A percentile compares a stretch with the other conserved stretches of the same genome.
Conservation (phyloP, 2,797 vertebrate genomes). For the Kryptopterus vitreolus region DNA sequence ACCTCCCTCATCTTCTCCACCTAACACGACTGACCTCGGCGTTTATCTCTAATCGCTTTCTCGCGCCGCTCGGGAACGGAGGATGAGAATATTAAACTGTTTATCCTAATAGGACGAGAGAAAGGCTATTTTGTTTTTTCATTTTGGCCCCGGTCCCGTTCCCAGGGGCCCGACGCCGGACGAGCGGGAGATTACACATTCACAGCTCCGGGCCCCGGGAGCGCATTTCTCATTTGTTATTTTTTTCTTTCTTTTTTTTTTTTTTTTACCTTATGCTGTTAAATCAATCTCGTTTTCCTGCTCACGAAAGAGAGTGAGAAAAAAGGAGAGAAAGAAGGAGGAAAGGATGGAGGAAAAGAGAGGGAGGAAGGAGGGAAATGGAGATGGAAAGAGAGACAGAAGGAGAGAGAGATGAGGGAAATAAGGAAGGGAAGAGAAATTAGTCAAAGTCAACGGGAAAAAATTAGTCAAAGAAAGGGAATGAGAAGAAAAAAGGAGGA, state of each 20-base stretch:
- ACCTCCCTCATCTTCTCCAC: constrained; percentile 2
- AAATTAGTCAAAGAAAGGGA: no score
- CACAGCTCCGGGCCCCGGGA: constrained; percentile 39
- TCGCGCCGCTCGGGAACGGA: constrained; percentile 67
- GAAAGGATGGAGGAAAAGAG: no score
- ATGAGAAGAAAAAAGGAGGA: no score
- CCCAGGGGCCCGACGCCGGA: constrained; percentile 52
- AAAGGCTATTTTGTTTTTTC: constrained; percentile 53
- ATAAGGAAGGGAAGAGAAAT: no score
- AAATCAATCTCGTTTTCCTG: constrained; percentile 33
- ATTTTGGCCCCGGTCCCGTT: constrained; percentile 50
- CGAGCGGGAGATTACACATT: constrained; percentile 55
- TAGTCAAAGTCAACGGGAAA: no score
- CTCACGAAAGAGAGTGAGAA: not conserved
- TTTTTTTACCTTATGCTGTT: constrained; percentile 27
- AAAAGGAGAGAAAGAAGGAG: no score
- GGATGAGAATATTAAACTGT: constrained; percentile 67
- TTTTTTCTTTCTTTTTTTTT: not conserved
- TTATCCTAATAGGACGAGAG: constrained; percentile 58
- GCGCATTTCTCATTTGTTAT: constrained; percentile 3
- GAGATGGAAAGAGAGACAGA: no score
- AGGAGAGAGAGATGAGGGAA: no score
- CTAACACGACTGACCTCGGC: constrained; percentile 68
- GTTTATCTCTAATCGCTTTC: constrained; percentile 69
- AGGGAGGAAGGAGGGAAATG: no score